Base-by-base conservation (phyloP, 2,797 vertebrate genomes). In the Coccyzus lansbergi region DNA sequence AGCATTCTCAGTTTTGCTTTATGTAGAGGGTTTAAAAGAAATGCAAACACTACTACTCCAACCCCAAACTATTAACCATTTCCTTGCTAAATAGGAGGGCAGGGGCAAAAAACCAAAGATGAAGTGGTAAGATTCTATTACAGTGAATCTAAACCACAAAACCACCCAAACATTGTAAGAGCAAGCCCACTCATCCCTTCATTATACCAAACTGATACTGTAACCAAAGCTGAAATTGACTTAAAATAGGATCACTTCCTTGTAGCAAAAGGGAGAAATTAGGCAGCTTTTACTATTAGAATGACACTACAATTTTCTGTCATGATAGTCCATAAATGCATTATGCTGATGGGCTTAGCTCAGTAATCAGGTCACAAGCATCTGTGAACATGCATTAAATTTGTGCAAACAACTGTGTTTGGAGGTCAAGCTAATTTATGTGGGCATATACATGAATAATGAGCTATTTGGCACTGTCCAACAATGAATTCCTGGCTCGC, bases 361-460 rank as follows among this genome's bases (percentile, higher is more conserved):
- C 9, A 44, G 42, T 15, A 83, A 95, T 74, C 60, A 53, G 63
- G 77, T 90, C 88, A 83, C 74, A 60, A 52, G 42, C 55, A 38
- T 29, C 90, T 90, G 68, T 75, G 90, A 92, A 83, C 28, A 10
- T 3, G 19, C 78, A 68, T 84, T 90, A 88, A 70, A 22, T 77
- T 72, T 82, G 77, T 65, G 44, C 60, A 90, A 93, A 86, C 69
- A 91, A 59, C 59, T 81, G 76, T 42, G 78, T 58, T n/a, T 76
- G 56, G 55, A 84, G 79, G 76, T 81, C 83, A 83, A 22, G 51
- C 24, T 40, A 48, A 70, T 31, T 74, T 63, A 19, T 34, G 46
- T 38, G 38, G 64, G 60, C 74, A 65, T 46, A 53, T 16, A 79
- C 42, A n/a, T 36, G 65, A 81, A 79, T 56, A 88, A 76, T 29